phyloP scores from a whole-genome alignment of 2,888 invertebrate genomes.

The Erebia epiphron region DNA sequence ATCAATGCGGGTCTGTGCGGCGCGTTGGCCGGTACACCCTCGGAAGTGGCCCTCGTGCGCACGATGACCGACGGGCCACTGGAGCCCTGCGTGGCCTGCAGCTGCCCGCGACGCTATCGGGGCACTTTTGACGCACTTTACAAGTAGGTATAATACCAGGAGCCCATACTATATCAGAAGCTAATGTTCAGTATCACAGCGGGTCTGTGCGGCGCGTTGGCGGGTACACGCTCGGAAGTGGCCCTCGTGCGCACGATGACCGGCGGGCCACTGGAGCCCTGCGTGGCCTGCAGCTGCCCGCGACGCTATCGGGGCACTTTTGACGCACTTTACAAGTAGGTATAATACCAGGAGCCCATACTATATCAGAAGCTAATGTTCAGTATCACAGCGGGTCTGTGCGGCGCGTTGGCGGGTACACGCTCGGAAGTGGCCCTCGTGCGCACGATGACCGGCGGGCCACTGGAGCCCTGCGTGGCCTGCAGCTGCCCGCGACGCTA shows the following conservation, averaged over 20 bases:
- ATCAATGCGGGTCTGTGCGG: conserved; percentile 91
- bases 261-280: conserved; percentile 85
- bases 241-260: conserved; percentile 97
- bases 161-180: no score
- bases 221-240: conserved; percentile 97
- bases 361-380: conserved; percentile 89
- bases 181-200: conserved; percentile 70
- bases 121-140: conserved; percentile 90
- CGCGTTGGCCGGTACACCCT: conserved; percentile 96
- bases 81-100: conserved; percentile 59
- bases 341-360: conserved; percentile 75
- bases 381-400: conserved; percentile 91
- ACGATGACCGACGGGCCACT: conserved; percentile 95
- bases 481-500: conserved; percentile 93
- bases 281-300: conserved; percentile 84
- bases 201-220: conserved; percentile 92
- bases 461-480: conserved; percentile 42
- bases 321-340: conserved; percentile 84
- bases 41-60: conserved; percentile 95
- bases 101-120: conserved; percentile 93
- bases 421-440: conserved; percentile 97
- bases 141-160: conserved; percentile 43
- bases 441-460: conserved; percentile 97
- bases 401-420: conserved; percentile 95
- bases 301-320: conserved; percentile 93